These are phyloP conservation scores for Tricholaema leucomelas DNA, from an alignment of 2,113 vertebrate genomes.

Conservation along the genomic window DNA sequence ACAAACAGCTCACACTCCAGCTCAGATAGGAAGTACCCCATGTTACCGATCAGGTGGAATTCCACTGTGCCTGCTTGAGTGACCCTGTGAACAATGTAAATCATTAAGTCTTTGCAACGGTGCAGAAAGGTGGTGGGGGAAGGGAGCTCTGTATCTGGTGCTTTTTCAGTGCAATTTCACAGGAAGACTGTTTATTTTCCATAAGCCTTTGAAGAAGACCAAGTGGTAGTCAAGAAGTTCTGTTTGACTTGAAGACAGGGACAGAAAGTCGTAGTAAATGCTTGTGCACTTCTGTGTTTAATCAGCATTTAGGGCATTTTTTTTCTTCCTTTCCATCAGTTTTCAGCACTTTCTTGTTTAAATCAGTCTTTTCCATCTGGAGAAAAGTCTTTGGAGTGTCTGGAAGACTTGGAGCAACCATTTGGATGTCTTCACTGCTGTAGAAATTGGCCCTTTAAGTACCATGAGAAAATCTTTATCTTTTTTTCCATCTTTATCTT, in stretches of 20 bases:
- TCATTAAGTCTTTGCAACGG: slow-evolving; percentile 69
- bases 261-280: neutral
- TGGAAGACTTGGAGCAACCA: neutral
- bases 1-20: neutral
- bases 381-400: neutral
- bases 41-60: slow-evolving; percentile 76
- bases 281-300: neutral
- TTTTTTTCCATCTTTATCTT: neutral
- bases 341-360: slow-evolving; percentile 8
- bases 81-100: slow-evolving; percentile 72
- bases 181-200: slow-evolving; percentile 11
- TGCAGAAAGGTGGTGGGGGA: slow-evolving; percentile 43
- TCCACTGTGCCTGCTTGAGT: slow-evolving; percentile 71
- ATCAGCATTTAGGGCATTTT: neutral
- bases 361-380: neutral
- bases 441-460: neutral
- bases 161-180: slow-evolving; percentile 13
- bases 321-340: neutral
- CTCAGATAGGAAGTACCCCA: slow-evolving; percentile 63
- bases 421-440: neutral
- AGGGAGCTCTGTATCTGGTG: slow-evolving; percentile 45
- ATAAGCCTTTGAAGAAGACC: slow-evolving; percentile 5
- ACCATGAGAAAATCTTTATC: neutral
- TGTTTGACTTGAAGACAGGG: neutral
- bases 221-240: neutral